These are phyloP conservation scores for Macroteleia sp. DNA, from an alignment of 2,888 invertebrate species.

Conservation along the genomic window DNA sequence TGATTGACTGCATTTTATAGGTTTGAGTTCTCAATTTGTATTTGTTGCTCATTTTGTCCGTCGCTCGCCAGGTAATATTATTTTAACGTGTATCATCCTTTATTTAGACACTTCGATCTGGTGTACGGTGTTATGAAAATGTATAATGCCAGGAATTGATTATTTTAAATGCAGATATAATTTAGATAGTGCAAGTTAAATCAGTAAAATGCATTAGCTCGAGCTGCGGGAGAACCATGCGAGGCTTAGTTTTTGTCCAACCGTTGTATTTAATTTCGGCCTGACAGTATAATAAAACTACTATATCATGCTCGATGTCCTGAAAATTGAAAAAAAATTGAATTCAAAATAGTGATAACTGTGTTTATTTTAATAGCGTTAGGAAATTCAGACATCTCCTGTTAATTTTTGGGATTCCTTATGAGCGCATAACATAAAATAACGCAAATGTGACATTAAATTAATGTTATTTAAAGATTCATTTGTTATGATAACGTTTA, in stretches of 20 bases:
- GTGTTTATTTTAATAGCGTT: conserved; percentile 11
- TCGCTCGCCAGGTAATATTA: conserved; percentile 6
- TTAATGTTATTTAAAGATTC: too few relatives aligned
- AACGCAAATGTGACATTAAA: too few relatives aligned
- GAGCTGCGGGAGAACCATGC: neutral
- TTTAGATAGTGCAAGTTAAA: conserved; percentile 1
- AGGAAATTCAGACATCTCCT: conserved; percentile 36
- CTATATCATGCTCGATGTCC: neutral
- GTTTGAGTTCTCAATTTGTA: conserved; percentile 37
- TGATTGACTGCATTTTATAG: conserved; percentile 49
- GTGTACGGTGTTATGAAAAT: neutral
- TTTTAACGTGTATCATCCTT: conserved; percentile 28
- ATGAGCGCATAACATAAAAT: too few relatives aligned
- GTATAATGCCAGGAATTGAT: conserved; percentile 8
- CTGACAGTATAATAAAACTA: neutral
- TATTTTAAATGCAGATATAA: conserved; percentile 15
- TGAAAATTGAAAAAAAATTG: neutral
- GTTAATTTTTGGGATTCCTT: too few relatives aligned
- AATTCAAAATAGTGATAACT: neutral
- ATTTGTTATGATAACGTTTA: too few relatives aligned
- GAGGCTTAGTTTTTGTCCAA: neutral
- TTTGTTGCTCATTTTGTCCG: conserved; percentile 6
- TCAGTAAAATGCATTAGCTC: neutral
- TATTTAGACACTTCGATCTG: conserved; percentile 20
- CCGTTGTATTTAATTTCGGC: neutral